Base-by-base conservation (phyloP, 2,888 invertebrate species). In the Chrysopilus asiliformis region DNA sequence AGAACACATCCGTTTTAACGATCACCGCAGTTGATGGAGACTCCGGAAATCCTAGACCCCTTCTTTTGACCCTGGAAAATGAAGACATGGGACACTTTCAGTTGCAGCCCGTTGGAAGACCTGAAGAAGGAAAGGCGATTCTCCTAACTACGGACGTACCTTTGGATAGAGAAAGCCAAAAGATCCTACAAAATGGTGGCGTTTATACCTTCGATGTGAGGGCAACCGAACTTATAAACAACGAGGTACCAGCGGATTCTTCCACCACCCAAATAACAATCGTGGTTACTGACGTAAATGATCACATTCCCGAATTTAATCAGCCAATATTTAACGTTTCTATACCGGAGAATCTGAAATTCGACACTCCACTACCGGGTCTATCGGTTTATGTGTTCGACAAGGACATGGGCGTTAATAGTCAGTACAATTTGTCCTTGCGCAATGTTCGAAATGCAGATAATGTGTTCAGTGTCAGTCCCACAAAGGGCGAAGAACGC, bases 1-100 rank as follows among this genome's bases (percentile, higher is more conserved):
- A 72, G 67, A 72, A 71, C 20, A 71, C 72, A 3, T 70, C 74
- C 31, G 73, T 86, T 36, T 60, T 84, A 52, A 75, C 76, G 13
- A 75, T 87, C 1, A 65, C 72, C 46, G 85, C 84, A 1, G 71
- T 77, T 41, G 89, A 89, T 52, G 87, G 86, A 1, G 89, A 89
- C 54, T 72, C 76, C 4, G 85, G 84, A 0, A 74, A 77, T 47
- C 74, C 79, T 0, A 62, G 82, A 29, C 68, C 74, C 33, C 65
- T 84, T 2, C 52, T 72, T n/a, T 53, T 84, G 9, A 71, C 74
- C 1, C 56, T 84, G 10, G 79, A 81, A 54, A 76, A 75, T 26
- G 84, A 84, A 39, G 60, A 64, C 1, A 68, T 75, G 19, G 72
- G 71, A 0, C 80, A 83, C 54, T 85, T 85, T 48, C 67, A 68